Evolutionary conservation across 2,797 vertebrate species (phyloP).

Genomic region (Lepus oiostolus): DNA sequence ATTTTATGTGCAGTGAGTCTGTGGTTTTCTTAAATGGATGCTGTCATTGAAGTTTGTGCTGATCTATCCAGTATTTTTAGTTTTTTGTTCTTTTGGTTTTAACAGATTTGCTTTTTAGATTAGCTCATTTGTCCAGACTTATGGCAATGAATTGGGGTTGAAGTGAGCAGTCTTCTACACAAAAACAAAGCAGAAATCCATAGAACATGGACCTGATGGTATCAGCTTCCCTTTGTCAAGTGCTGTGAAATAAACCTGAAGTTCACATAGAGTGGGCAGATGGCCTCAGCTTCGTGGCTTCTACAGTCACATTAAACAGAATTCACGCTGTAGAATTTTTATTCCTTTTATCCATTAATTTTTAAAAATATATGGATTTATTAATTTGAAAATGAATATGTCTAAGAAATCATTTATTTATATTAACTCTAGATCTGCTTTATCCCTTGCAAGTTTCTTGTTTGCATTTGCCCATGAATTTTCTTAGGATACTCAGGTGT

Average conservation of each 20-base stretch:
- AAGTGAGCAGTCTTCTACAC: not conserved
- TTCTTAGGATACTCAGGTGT: not conserved
- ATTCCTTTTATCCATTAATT: not conserved
- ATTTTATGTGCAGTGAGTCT: constrained; percentile 43
- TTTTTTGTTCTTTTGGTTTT: constrained; percentile 46
- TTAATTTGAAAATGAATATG: constrained; percentile 38
- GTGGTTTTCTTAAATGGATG: constrained; percentile 46
- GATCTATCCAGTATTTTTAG: not conserved
- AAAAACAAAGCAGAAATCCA: not conserved
- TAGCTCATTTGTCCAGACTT: constrained; percentile 59
- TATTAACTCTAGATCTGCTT: constrained; percentile 24
- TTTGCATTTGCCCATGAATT: constrained; percentile 31
- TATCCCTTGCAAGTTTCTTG: not conserved
- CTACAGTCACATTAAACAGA: not conserved
- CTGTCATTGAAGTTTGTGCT: constrained; percentile 37
- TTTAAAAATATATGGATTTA: constrained; percentile 18
- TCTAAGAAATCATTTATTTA: constrained; percentile 17
- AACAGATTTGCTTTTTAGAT: constrained; percentile 63
- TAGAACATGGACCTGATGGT: not conserved
- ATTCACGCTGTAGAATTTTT: not conserved
- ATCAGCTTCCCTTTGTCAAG: not conserved
- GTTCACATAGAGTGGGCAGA: not conserved
- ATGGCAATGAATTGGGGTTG: not conserved
- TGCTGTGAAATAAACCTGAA: not conserved
- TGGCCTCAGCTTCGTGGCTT: not conserved